phyloP scores from a whole-genome alignment of 1,140 invertebrate species.

The Aphis gossypii region DNA sequence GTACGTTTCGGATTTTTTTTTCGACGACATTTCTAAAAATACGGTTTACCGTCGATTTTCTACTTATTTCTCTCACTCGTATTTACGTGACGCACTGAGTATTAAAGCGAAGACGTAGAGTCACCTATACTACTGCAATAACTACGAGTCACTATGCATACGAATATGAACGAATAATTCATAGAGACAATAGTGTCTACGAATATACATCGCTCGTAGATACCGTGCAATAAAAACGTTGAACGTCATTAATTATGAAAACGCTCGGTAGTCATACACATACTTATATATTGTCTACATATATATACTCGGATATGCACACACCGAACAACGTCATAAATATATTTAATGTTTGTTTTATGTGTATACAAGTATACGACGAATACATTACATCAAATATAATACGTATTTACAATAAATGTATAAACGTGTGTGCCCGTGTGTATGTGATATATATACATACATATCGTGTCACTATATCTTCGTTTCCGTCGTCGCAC shows the following conservation, averaged over 20 bases:
- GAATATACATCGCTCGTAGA: not conserved
- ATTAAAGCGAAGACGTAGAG: not conserved
- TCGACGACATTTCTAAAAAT: not conserved
- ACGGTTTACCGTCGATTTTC: not conserved
- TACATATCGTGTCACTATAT: not conserved
- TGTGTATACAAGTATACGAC: slow-evolving; percentile 16
- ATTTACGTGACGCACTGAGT: too few species aligned
- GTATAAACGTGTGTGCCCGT: not conserved
- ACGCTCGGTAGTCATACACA: slow-evolving; percentile 32
- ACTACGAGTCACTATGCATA: not conserved
- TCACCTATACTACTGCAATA: not conserved
- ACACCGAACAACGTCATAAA: slow-evolving; percentile 33
- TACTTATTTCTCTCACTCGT: not conserved
- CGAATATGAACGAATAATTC: not conserved
- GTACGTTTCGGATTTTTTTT: not conserved
- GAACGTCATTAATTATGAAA: slow-evolving; percentile 35
- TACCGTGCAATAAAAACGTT: not conserved
- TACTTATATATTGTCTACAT: not conserved
- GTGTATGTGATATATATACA: not conserved
- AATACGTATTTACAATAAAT: not conserved
- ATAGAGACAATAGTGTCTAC: not conserved
- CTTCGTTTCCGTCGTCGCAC: slow-evolving; percentile 6
- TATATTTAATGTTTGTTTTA: slow-evolving; percentile 44
- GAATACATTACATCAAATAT: slow-evolving; percentile 26
- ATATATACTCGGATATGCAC: not conserved